These are phyloP conservation scores for Auanema freiburgensis DNA, from an alignment of 2,888 invertebrate genomes.

Conservation along the genomic window DNA sequence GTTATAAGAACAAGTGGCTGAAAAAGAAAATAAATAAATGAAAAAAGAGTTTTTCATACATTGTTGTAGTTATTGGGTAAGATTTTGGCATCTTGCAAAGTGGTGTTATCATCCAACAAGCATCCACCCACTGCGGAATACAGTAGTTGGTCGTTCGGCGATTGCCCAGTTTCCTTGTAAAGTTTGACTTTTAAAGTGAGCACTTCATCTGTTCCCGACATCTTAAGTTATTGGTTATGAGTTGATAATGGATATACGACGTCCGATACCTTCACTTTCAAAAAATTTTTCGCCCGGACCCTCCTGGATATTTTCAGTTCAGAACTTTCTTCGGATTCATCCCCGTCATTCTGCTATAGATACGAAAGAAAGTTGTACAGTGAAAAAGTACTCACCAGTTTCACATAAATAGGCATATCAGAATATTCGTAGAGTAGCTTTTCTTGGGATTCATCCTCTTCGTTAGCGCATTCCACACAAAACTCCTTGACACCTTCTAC, in stretches of 20 bases:
- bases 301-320: constrained; percentile 3
- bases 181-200: constrained; percentile 52
- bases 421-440: constrained; percentile 30
- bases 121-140: constrained; percentile 28
- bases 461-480: constrained; percentile 35
- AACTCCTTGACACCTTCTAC: constrained; percentile 24
- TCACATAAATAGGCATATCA: constrained; percentile 47
- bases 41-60: constrained; percentile 16
- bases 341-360: constrained; percentile 10
- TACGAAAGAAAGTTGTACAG: not conserved
- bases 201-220: constrained; percentile 47
- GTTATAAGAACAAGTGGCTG: constrained; percentile 46
- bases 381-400: constrained; percentile 47
- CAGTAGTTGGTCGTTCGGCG: constrained; percentile 42
- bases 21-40: constrained; percentile 16
- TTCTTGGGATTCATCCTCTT: constrained; percentile 21
- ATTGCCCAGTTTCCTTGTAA: constrained; percentile 38
- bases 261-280: constrained; percentile 12
- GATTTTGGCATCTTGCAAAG: constrained; percentile 47
- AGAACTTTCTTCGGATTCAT: not conserved
- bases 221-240: constrained; percentile 26
- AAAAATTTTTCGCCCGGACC: constrained; percentile 9
- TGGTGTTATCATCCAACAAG: constrained; percentile 42
- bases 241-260: no score
- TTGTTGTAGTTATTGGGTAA: constrained; percentile 50